Evolutionary conservation across 2,888 invertebrate species (phyloP), one percentile per base, ranked within the genome.

Genomic region (Aspidiotus destructor): DNA sequence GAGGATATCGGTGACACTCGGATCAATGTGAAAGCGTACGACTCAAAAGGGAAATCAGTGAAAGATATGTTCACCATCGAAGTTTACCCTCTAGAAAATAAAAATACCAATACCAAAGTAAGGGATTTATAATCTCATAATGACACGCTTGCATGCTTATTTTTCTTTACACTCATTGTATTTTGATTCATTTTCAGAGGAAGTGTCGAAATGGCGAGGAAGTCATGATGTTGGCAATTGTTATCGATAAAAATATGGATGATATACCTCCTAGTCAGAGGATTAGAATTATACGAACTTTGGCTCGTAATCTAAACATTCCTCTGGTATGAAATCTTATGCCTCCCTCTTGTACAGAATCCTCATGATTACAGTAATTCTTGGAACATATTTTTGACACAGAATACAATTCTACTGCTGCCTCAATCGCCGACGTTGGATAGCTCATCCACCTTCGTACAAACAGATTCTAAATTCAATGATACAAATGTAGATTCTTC

Each of bases 291-390:
- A 80, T 88, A 71, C 85, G 85, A 79, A 85, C 86, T 74, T 80
- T 87, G 55, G 84, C 87, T n/a, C 83, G 81, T 74, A 87, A 86
- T 76, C 83, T 86, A 78, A 85, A 85, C 69, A 78, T 87, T 44
- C 83, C 84, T 74, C 80, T 82, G 79, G 87, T 87, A 78, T 80
- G 81, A 60, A 13, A 62, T 60, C n/a, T 60, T 60, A 17, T 52
- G 11, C 2, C 5, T 13, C n/a, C 1, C 52, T 3, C 5, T 52
- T n/a, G 52, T 52, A 5, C 5, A 52, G 52, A n/a, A 52, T 52
- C n/a, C n/a, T 28, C 5, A 5, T 28, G 5, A 60, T 40, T 60
- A n/a, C 2, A 8, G 17, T 48, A 15, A 53, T n/a, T 64, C 57
- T 64, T 44, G 57, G 64, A 64, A 57, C 40, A 55, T 44, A 7